A percentile compares a stretch with the other conserved stretches of the same genome.
Conservation (phyloP, 2,888 invertebrate species). For the Salpingus planirostris region DNA sequence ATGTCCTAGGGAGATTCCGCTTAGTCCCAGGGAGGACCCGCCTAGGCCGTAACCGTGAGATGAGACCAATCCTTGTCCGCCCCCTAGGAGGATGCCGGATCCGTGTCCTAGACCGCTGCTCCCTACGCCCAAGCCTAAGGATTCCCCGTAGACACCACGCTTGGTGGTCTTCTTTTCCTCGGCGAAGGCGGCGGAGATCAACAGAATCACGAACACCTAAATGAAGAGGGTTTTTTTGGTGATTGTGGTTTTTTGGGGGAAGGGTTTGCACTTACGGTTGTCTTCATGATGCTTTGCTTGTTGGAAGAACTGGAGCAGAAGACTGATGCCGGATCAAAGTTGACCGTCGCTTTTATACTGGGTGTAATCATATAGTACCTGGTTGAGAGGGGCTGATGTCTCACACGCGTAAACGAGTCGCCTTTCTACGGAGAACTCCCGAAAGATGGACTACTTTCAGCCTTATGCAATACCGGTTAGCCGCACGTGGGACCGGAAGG, state of each 20-base stretch:
- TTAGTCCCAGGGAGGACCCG: neutral
- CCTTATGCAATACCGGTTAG: slow-evolving; percentile 22
- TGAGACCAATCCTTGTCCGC: slow-evolving; percentile 14
- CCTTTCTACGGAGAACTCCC: slow-evolving; percentile 28
- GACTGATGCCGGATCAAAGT: slow-evolving; percentile 28
- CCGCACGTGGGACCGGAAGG: slow-evolving; percentile 18
- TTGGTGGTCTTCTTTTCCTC: slow-evolving; percentile 39
- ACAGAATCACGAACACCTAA: slow-evolving; percentile 42
- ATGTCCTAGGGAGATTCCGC: neutral
- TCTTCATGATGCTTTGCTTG: slow-evolving; percentile 30
- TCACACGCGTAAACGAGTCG: slow-evolving; percentile 18
- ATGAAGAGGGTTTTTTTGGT: slow-evolving; percentile 9
- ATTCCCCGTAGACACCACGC: slow-evolving; percentile 42
- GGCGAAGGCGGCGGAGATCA: slow-evolving; percentile 37
- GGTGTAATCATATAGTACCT: slow-evolving; percentile 15
- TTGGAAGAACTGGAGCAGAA: slow-evolving; percentile 27
- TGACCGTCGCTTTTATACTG: slow-evolving; percentile 29
- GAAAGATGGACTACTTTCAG: slow-evolving; percentile 32
- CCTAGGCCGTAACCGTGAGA: neutral
- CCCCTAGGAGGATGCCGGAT: slow-evolving; percentile 11
- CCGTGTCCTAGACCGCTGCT: slow-evolving; percentile 27
- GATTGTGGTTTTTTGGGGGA: neutral
- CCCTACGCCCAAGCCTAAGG: slow-evolving; percentile 30
- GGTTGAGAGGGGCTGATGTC: slow-evolving; percentile 27
- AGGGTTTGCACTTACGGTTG: slow-evolving; percentile 25